Evolutionary conservation across 2,888 invertebrate species (phyloP).

Genomic region (Pogonocherus hispidulus): DNA sequence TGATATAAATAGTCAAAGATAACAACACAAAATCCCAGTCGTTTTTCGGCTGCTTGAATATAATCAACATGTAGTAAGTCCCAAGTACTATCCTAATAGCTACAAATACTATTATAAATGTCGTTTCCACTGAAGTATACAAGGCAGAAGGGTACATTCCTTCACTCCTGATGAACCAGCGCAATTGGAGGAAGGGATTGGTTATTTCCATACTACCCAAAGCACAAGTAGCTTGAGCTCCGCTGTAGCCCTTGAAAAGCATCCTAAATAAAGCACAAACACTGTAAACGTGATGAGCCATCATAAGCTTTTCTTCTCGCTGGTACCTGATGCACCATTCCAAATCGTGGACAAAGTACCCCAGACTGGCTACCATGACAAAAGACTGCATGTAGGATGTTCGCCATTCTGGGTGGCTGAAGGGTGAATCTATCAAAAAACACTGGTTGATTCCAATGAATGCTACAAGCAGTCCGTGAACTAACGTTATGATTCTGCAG

Average conservation of each 20-base stretch:
- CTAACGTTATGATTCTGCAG: constrained; percentile 56
- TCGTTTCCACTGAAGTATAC: constrained; percentile 69
- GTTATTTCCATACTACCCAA: constrained; percentile 74
- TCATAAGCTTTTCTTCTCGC: constrained; percentile 66
- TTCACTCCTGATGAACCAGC: constrained; percentile 74
- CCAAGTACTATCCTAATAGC: constrained; percentile 71
- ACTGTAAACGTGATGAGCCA: constrained; percentile 72
- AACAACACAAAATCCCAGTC: constrained; percentile 64
- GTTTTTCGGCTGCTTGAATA: constrained; percentile 67
- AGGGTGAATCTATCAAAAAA: constrained; percentile 60
- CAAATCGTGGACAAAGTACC: constrained; percentile 76
- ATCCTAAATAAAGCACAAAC: constrained; percentile 71
- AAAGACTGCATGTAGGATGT: constrained; percentile 58
- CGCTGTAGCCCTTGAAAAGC: constrained; percentile 69
- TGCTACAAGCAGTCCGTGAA: constrained; percentile 60
- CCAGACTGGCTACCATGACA: constrained; percentile 73
- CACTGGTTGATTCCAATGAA: constrained; percentile 62
- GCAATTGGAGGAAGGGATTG: constrained; percentile 74
- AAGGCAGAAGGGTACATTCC: constrained; percentile 69
- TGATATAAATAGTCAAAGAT: constrained; percentile 59
- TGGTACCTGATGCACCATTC: constrained; percentile 67
- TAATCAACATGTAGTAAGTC: constrained; percentile 68
- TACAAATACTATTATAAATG: constrained; percentile 71
- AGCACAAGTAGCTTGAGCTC: constrained; percentile 72
- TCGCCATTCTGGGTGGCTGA: constrained; percentile 59